phyloP scores from a whole-genome alignment of 2,888 invertebrate genomes.

The Melieria omissa region DNA sequence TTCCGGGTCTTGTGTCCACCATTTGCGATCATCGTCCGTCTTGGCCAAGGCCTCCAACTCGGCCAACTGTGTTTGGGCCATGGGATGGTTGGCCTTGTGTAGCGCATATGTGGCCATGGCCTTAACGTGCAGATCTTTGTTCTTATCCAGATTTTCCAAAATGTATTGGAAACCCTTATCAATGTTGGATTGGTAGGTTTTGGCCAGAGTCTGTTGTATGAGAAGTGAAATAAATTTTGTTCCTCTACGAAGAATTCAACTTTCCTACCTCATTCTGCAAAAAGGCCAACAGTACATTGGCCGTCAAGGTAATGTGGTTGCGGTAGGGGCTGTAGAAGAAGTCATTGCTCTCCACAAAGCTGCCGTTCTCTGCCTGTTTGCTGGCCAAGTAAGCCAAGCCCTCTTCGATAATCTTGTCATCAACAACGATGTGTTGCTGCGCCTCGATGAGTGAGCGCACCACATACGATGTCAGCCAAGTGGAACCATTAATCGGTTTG shows the following conservation, averaged over 20 bases:
- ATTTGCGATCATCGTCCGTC: slow-evolving; percentile 74
- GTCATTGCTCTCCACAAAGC: slow-evolving; percentile 81
- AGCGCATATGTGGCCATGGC: slow-evolving; percentile 83
- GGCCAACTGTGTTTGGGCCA: slow-evolving; percentile 68
- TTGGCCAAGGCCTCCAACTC: slow-evolving; percentile 70
- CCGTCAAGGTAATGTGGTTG: slow-evolving; percentile 79
- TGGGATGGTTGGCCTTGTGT: slow-evolving; percentile 78
- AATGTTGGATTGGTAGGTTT: slow-evolving; percentile 72
- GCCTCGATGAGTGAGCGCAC: slow-evolving; percentile 80
- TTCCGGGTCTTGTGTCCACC: slow-evolving; percentile 79
- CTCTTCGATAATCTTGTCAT: slow-evolving; percentile 73
- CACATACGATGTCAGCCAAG: slow-evolving; percentile 87
- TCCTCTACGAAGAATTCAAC: not conserved
- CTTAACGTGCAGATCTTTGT: slow-evolving; percentile 77
- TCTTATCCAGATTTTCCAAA: slow-evolving; percentile 74
- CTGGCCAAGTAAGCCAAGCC: slow-evolving; percentile 78
- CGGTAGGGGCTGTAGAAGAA: slow-evolving; percentile 76
- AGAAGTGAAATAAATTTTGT: slow-evolving; percentile 59
- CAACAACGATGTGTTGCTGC: slow-evolving; percentile 75
- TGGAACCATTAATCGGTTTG: slow-evolving; percentile 71
- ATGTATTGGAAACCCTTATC: slow-evolving; percentile 83
- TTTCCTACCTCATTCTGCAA: slow-evolving; percentile 72
- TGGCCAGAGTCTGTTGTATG: slow-evolving; percentile 50
- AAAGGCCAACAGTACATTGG: slow-evolving; percentile 79
- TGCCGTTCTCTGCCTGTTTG: slow-evolving; percentile 78